These are phyloP conservation scores for Cheilosia grossa DNA, from an alignment of 2,888 invertebrate species.

Conservation along the genomic window DNA sequence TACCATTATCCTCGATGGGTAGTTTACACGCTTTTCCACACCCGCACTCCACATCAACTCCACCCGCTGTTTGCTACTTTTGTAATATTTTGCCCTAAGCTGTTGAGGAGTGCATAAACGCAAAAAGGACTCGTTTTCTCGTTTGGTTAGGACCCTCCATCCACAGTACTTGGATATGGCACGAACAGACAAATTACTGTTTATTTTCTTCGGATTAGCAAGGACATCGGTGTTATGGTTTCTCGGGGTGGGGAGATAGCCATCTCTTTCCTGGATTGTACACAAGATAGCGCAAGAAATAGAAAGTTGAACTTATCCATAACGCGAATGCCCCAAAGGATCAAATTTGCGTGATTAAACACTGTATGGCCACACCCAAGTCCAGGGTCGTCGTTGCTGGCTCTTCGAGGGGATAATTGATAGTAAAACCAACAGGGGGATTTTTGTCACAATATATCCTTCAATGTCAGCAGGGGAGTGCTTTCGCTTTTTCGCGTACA, in stretches of 20 bases:
- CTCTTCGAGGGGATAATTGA: conserved; percentile 31
- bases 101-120: conserved; percentile 64
- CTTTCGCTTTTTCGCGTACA: conserved; percentile 19
- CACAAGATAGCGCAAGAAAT: conserved; percentile 36
- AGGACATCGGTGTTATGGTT: conserved; percentile 34
- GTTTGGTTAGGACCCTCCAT: conserved; percentile 48
- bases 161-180: conserved; percentile 39
- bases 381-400: not conserved
- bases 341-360: conserved; percentile 44
- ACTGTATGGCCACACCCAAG: conserved; percentile 11
- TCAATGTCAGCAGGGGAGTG: conserved; percentile 45
- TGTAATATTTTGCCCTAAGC: conserved; percentile 66
- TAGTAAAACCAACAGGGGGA: conserved; percentile 48
- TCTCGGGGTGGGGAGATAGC: conserved; percentile 20
- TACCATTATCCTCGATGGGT: conserved; percentile 41
- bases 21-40: conserved; percentile 30
- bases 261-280: conserved; percentile 22
- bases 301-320: conserved; percentile 38
- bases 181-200: conserved; percentile 68
- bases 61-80: conserved; percentile 32
- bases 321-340: conserved; percentile 24
- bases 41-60: not conserved
- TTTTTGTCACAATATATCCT: conserved; percentile 64
- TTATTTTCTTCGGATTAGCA: conserved; percentile 54
- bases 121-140: conserved; percentile 68